These are phyloP conservation scores for Zalophus californianus DNA, from an alignment of 2,797 vertebrate species.

Conservation along the genomic window DNA sequence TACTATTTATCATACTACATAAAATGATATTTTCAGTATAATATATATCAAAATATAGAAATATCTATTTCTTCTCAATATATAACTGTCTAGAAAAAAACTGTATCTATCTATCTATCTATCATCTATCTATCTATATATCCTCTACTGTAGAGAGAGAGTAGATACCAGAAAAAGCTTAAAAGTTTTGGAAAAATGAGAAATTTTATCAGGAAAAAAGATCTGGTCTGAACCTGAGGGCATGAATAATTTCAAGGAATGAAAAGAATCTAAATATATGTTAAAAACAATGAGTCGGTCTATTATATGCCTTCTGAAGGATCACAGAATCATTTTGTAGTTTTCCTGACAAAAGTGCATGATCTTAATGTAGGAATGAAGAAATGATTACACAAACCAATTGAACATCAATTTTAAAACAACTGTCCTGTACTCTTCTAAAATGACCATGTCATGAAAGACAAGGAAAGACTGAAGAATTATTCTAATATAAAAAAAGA, in stretches of 20 bases:
- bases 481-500: not conserved
- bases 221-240: not conserved
- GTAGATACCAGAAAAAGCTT: not conserved
- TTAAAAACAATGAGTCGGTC: not conserved
- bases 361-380: not conserved
- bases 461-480: not conserved
- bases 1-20: not conserved
- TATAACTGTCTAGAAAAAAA: not conserved
- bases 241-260: not conserved
- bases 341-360: not conserved
- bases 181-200: not conserved
- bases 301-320: not conserved
- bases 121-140: not conserved
- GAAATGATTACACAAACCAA: conserved; percentile 5
- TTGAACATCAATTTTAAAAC: not conserved
- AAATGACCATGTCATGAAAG: not conserved
- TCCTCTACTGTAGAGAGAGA: not conserved
- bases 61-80: not conserved
- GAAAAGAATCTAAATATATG: not conserved
- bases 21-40: not conserved
- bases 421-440: not conserved
- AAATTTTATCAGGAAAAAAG: not conserved
- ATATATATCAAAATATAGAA: not conserved
- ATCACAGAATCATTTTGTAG: not conserved
- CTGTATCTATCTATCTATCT: too few relatives aligned